Evolutionary conservation across 2,113 vertebrate species (phyloP).

Genomic region (Oenanthe melanoleuca): DNA sequence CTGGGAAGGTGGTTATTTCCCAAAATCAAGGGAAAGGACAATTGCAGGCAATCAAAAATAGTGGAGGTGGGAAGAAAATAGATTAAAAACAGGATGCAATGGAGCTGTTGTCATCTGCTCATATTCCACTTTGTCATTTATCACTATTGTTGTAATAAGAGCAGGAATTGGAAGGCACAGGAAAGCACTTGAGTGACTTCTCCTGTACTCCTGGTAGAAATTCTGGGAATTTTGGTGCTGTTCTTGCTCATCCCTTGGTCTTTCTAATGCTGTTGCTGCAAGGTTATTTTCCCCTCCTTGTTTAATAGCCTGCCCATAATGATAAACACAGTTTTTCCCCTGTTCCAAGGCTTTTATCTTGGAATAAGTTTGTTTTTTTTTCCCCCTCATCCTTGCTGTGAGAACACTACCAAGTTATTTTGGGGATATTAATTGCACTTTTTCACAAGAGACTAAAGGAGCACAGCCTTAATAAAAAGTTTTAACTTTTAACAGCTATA

Average conservation of each 20-base stretch:
- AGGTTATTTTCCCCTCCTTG: background rate
- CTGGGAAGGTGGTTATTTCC: background rate
- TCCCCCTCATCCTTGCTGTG: background rate
- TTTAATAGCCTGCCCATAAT: fast-evolving
- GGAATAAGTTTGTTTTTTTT: fast-evolving
- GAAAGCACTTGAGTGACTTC: background rate
- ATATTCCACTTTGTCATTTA: background rate
- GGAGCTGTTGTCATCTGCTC: background rate
- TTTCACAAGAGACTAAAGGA: background rate
- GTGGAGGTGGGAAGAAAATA: background rate
- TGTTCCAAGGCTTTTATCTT: background rate
- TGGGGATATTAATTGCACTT: background rate
- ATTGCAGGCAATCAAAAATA: background rate
- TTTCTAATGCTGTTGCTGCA: background rate
- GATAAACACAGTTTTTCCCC: background rate
- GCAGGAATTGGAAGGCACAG: background rate
- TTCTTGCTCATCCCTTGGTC: background rate
- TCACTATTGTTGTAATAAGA: background rate
- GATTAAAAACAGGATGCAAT: background rate
- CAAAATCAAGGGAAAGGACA: background rate
- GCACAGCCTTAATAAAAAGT: background rate
- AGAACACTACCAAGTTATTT: background rate
- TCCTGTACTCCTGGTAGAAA: background rate
- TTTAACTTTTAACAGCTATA: background rate
- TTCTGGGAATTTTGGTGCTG: background rate